Evolutionary conservation across 2,113 vertebrate genomes (phyloP).

Genomic region (Lagenorhynchus albirostris): DNA sequence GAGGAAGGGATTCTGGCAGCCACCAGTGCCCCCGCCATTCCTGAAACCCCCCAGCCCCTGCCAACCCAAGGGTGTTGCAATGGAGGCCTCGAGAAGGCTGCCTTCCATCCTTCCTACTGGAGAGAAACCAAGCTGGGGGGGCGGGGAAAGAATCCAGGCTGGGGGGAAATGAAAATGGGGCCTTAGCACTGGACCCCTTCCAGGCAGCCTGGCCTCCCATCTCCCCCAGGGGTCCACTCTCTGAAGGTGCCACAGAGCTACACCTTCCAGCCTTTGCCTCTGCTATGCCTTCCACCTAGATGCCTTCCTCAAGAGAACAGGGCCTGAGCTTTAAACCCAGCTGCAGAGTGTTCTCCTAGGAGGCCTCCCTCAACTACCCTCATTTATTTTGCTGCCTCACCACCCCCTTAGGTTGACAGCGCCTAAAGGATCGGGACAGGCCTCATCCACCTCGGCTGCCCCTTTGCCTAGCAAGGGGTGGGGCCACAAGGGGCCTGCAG

Average conservation of each 20-base stretch:
- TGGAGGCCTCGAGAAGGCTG: not conserved
- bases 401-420: not conserved
- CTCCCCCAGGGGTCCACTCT: fast-evolving
- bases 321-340: not conserved
- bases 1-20: not conserved
- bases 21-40: not conserved
- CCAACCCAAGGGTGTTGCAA: not conserved
- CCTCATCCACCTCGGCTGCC: fast-evolving
- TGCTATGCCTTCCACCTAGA: not conserved
- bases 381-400: not conserved
- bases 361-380: not conserved
- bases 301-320: not conserved
- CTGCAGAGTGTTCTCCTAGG: not conserved
- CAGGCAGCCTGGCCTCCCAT: not conserved
- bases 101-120: not conserved
- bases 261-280: not conserved
- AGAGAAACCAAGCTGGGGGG: not conserved
- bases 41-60: not conserved
- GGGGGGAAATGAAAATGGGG: not conserved
- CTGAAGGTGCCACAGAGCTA: not conserved
- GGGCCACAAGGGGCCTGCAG: not conserved
- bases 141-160: not conserved
- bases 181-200: not conserved
- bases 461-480: not conserved
- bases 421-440: not conserved